These are phyloP conservation scores for Hylomyscus alleni DNA, from an alignment of 2,797 vertebrate species.

Conservation along the genomic window DNA sequence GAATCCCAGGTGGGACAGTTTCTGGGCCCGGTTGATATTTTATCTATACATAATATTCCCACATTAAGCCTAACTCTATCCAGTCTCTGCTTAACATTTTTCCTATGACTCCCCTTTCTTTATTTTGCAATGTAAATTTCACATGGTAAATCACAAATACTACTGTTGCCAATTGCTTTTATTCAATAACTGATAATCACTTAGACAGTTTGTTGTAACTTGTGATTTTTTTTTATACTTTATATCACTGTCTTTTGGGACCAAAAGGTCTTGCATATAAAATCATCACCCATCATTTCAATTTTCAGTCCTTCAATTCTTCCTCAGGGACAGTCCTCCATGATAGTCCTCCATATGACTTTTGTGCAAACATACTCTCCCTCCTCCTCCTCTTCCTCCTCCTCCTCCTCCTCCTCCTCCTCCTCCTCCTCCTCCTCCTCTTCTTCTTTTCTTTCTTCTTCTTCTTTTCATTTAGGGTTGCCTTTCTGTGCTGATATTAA, in stretches of 20 bases:
- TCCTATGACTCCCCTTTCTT: not conserved
- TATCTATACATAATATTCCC: not conserved
- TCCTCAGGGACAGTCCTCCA: not conserved
- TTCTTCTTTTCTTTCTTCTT: too few species aligned
- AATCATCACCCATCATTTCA: not conserved
- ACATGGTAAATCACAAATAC: not conserved
- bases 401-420: too few species aligned
- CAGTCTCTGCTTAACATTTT: constrained; percentile 2
- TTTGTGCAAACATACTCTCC: not conserved
- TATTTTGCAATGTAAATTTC: not conserved
- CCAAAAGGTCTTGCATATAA: not conserved
- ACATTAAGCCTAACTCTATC: not conserved
- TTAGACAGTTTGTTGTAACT: not conserved
- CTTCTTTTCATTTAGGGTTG: not conserved
- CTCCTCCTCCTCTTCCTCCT: too few species aligned
- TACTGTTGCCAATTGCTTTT: not conserved
- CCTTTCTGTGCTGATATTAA: not conserved
- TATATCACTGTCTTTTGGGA: not conserved
- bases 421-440: too few species aligned
- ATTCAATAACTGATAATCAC: not conserved
- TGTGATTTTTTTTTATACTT: not conserved
- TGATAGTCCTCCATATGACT: not conserved
- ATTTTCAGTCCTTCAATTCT: not conserved
- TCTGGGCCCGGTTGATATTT: not conserved
- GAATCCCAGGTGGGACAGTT: too few species aligned